A percentile compares a stretch with the other conserved stretches of the same genome.
phyloP scores from a whole-genome alignment of 2,888 invertebrate genomes.

The Epirrhoe tristata region DNA sequence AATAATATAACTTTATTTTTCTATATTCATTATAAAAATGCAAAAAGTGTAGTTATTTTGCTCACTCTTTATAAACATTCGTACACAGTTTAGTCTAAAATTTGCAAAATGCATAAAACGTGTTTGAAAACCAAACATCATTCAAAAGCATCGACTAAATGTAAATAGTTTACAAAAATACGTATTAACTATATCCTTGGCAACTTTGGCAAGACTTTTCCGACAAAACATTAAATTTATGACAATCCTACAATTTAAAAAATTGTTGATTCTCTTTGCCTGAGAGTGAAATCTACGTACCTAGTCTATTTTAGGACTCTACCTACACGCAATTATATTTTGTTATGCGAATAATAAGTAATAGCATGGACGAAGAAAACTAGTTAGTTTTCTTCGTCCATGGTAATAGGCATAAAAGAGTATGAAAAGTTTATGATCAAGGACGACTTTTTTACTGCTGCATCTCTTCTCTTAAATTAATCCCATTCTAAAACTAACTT shows the following conservation, averaged over 20 bases:
- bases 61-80: neutral
- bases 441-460: too few relatives aligned
- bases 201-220: constrained; percentile 13
- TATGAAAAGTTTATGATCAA: too few relatives aligned
- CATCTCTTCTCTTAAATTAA: neutral
- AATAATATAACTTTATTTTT: too few relatives aligned
- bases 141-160: constrained; percentile 1
- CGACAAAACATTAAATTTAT: neutral
- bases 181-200: neutral
- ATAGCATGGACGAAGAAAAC: too few relatives aligned
- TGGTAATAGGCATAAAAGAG: too few relatives aligned
- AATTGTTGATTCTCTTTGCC: neutral
- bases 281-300: neutral
- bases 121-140: constrained; percentile 16
- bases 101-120: constrained; percentile 14
- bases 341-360: too few relatives aligned
- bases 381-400: too few relatives aligned
- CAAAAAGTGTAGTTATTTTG: neutral
- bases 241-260: neutral
- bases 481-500: neutral
- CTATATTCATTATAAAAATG: neutral
- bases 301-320: too few relatives aligned
- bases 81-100: constrained; percentile 7
- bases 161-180: neutral
- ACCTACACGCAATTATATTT: too few relatives aligned